These are phyloP conservation scores for Dinoponera quadriceps DNA, from an alignment of 1,140 invertebrate genomes.

Conservation along the genomic window DNA sequence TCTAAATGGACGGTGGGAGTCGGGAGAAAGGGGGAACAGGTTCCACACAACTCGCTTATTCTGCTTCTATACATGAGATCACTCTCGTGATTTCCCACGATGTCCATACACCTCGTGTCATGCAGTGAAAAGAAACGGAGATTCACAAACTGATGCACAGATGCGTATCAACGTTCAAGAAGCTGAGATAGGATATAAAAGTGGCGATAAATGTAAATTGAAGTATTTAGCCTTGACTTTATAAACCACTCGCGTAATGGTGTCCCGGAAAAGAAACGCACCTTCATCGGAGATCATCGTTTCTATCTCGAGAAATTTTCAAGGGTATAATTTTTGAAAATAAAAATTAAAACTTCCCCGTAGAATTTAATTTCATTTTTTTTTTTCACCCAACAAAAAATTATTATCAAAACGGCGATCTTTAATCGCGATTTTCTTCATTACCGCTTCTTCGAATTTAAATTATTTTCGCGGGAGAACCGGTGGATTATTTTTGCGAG, in stretches of 20 bases:
- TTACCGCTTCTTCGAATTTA: too few species aligned
- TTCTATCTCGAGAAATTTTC: too few species aligned
- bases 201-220: background rate
- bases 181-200: constrained; percentile 13
- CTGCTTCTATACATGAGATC: background rate
- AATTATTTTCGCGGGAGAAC: too few species aligned
- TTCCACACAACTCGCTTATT: background rate
- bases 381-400: too few species aligned
- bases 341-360: too few species aligned
- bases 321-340: too few species aligned
- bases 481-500: too few species aligned
- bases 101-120: constrained; percentile 9
- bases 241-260: background rate
- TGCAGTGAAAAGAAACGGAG: constrained; percentile 21
- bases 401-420: too few species aligned
- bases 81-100: constrained; percentile 17
- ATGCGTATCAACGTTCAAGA: constrained; percentile 2
- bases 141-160: background rate
- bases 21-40: background rate
- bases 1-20: constrained; percentile 20
- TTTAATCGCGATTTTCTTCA: too few species aligned
- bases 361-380: too few species aligned
- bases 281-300: background rate
- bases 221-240: background rate
- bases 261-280: background rate